Base-by-base conservation (phyloP, 2,888 invertebrate genomes). In the Drosophila bunnanda region DNA sequence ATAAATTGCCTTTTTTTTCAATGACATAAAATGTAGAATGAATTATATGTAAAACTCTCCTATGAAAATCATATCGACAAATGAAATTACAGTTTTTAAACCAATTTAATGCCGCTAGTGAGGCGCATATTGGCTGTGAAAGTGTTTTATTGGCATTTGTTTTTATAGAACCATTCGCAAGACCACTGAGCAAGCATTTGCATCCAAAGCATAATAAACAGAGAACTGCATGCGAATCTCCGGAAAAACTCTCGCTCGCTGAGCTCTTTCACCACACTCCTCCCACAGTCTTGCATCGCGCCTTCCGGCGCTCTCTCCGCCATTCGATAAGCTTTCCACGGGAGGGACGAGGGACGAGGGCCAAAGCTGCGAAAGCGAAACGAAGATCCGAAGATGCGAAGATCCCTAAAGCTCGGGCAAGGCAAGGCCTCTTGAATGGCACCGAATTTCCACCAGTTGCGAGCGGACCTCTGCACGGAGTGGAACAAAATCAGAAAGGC, bases 381-480 rank as follows among this genome's bases (percentile, higher is more conserved):
- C 73, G 78, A 34, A 34, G 30, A 50, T 50, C 30, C 48, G 67
- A 79, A 32, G 32, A 50, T 20, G 30, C 32, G 65, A 79, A 76
- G 86, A 85, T 85, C 86, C 81, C 85, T 79, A 85, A 88, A 85
- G 85, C 82, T 84, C 65, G 38, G 52, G 48, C 79, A 71, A 77
- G 85, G 82, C 73, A 73, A 77, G 85, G 82, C 73, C 85, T 77
- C 76, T 84, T 74, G 64, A 58, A 68, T 67, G 58, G 57, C 58
- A 77, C 38, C 38, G 56, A 76, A 75, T 77, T 77, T 86, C 77
- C 80, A 79, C 80, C 80, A 93, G 92, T 93, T 93, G 92, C 92
- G 93, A 93, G 93, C 92, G 92, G 92, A 92, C 92, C 92, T 91
- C 91, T 92, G 91, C 91, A 91, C 91, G 90, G 91, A 92, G 92